Conservation (phyloP, 2,888 invertebrate species). For the Alcis repandata region DNA sequence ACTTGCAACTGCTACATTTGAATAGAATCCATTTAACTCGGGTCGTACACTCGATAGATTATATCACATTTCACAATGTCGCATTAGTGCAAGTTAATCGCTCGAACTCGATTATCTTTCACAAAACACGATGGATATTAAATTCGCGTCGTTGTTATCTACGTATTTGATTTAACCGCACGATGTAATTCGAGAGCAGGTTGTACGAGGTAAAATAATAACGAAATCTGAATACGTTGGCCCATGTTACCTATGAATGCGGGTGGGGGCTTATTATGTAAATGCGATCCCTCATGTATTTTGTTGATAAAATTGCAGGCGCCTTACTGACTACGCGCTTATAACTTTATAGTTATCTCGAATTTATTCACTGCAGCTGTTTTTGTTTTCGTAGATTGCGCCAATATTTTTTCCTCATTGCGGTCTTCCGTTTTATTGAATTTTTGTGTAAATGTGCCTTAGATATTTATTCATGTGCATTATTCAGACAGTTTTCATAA, state of each 20-base stretch:
- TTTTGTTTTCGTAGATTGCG: conserved; percentile 28
- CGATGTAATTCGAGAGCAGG: conserved; percentile 64
- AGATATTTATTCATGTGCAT: conserved; percentile 2
- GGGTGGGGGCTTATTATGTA: conserved; percentile 75
- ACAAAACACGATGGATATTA: conserved; percentile 63
- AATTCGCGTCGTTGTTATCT: conserved; percentile 65
- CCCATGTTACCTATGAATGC: conserved; percentile 60
- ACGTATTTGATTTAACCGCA: conserved; percentile 64
- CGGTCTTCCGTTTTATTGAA: conserved; percentile 10
- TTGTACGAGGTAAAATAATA: conserved; percentile 77
- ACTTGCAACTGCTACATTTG: not conserved
- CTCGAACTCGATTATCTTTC: conserved; percentile 55
- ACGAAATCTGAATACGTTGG: conserved; percentile 72
- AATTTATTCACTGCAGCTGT: conserved; percentile 46
- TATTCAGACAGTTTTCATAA: not conserved
- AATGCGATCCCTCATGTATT: conserved; percentile 75
- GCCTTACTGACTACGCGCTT: conserved; percentile 47
- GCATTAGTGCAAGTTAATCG: conserved; percentile 50
- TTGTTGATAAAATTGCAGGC: conserved; percentile 75
- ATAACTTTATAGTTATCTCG: conserved; percentile 47
- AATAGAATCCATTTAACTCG: not conserved
- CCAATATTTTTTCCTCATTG: conserved; percentile 11
- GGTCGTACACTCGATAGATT: conserved; percentile 25
- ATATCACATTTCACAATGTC: conserved; percentile 42
- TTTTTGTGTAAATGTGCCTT: conserved; percentile 9